Conservation (phyloP, 2,888 invertebrate species). For the Muschampia plurimacula region DNA sequence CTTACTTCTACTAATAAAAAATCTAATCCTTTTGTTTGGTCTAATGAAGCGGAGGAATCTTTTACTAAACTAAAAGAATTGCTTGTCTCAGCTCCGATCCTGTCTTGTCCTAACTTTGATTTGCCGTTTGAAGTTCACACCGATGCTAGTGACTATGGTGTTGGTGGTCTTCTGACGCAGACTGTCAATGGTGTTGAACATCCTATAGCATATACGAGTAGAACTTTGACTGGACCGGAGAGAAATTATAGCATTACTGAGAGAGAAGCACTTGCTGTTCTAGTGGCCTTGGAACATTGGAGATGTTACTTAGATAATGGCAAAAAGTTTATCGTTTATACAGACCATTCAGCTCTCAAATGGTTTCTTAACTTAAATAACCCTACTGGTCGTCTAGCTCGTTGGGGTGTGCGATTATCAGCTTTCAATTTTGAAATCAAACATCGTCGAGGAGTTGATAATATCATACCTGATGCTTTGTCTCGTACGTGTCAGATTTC, state of each 20-base stretch:
- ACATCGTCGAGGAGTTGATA: constrained; percentile 48
- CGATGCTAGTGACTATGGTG: constrained; percentile 40
- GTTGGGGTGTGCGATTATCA: constrained; percentile 49
- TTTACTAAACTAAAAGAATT: constrained; percentile 40
- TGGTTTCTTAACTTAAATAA: constrained; percentile 42
- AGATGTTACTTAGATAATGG: constrained; percentile 42
- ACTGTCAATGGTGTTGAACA: background rate
- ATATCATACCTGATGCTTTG: constrained; percentile 46
- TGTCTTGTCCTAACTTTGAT: constrained; percentile 44
- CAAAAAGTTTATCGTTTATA: constrained; percentile 32
- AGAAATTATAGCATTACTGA: constrained; percentile 41
- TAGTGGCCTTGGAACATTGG: constrained; percentile 40
- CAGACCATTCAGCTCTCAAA: constrained; percentile 42
- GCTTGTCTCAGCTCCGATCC: constrained; percentile 41
- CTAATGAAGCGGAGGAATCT: constrained; percentile 41
- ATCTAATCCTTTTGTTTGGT: constrained; percentile 45
- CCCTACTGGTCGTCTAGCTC: constrained; percentile 48
- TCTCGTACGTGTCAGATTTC: background rate
- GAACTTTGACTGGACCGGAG: constrained; percentile 21
- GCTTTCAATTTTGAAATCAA: constrained; percentile 47
- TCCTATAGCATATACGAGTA: too few relatives aligned
- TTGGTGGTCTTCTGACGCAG: constrained; percentile 42
- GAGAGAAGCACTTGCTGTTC: constrained; percentile 40
- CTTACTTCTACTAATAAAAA: constrained; percentile 44
- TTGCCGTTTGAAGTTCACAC: constrained; percentile 45